These are phyloP conservation scores for Cinara cedri DNA, from an alignment of 2,888 invertebrate genomes.

Conservation along the genomic window DNA sequence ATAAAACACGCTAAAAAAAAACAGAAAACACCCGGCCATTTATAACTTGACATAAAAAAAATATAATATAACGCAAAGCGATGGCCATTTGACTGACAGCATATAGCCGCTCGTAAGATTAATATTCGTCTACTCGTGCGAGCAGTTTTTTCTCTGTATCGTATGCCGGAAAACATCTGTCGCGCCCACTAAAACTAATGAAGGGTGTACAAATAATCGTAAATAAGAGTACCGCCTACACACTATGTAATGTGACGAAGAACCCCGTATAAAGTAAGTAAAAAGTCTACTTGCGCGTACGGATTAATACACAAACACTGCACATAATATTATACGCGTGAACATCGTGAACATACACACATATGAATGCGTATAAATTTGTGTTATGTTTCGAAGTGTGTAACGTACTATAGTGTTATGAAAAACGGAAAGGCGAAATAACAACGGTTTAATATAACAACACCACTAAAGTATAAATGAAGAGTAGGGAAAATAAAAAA, in stretches of 20 bases:
- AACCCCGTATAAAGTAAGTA: not conserved
- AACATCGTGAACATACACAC: too few species aligned
- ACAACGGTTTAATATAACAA: too few species aligned
- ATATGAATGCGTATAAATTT: not conserved
- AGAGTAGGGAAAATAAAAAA: not conserved
- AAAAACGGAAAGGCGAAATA: not conserved
- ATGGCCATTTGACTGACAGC: slow-evolving; percentile 22
- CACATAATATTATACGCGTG: too few species aligned
- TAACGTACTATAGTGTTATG: not conserved
- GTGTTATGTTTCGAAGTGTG: not conserved
- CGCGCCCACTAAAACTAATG: slow-evolving; percentile 4
- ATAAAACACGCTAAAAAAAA: not conserved
- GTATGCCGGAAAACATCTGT: slow-evolving; percentile 22
- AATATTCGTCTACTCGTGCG: slow-evolving; percentile 29
- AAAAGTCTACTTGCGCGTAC: not conserved
- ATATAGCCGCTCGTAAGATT: slow-evolving; percentile 5
- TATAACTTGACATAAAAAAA: slow-evolving; percentile 2
- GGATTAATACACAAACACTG: not conserved
- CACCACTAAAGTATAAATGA: too few species aligned
- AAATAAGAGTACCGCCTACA: not conserved
- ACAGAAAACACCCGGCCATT: not conserved
- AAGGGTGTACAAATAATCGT: not conserved
- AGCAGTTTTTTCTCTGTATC: not conserved
- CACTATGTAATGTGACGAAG: not conserved
- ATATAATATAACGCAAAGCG: slow-evolving; percentile 18